These are phyloP conservation scores for Chironomus riparius DNA, from an alignment of 2,888 invertebrate genomes.

Conservation along the genomic window DNA sequence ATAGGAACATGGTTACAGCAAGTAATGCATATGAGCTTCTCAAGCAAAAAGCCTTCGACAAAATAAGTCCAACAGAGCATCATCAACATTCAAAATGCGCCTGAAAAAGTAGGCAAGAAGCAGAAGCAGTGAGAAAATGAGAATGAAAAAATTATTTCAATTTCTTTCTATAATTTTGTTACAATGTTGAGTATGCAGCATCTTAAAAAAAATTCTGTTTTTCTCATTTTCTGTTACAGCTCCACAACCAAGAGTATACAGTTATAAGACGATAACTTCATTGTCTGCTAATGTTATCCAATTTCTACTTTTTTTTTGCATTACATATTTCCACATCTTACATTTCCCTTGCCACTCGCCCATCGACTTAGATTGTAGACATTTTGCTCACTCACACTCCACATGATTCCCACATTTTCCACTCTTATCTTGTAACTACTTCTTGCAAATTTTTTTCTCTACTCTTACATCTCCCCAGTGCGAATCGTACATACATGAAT, in stretches of 20 bases:
- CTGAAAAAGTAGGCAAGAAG: no score
- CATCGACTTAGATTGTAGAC: background rate
- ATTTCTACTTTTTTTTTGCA: background rate
- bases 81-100: no score
- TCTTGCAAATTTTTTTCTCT: background rate
- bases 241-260: background rate
- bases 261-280: slow-evolving; percentile 7
- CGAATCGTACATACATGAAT: background rate
- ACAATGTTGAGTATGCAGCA: no score
- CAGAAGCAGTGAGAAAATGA: no score
- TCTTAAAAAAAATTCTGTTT: background rate
- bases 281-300: slow-evolving; percentile 20
- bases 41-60: no score
- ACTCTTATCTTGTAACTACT: background rate
- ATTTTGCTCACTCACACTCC: background rate
- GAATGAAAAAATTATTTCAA: background rate
- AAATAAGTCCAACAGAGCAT: no score
- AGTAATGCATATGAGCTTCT: no score
- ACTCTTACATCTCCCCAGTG: background rate
- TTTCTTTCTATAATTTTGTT: background rate
- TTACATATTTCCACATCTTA: slow-evolving; percentile 17
- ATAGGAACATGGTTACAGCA: no score
- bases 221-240: background rate
- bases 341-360: slow-evolving; percentile 1
- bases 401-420: background rate